A percentile compares a stretch with the other conserved stretches of the same genome.
phyloP scores from a whole-genome alignment of 2,797 vertebrate genomes.

The Cuniculus paca region DNA sequence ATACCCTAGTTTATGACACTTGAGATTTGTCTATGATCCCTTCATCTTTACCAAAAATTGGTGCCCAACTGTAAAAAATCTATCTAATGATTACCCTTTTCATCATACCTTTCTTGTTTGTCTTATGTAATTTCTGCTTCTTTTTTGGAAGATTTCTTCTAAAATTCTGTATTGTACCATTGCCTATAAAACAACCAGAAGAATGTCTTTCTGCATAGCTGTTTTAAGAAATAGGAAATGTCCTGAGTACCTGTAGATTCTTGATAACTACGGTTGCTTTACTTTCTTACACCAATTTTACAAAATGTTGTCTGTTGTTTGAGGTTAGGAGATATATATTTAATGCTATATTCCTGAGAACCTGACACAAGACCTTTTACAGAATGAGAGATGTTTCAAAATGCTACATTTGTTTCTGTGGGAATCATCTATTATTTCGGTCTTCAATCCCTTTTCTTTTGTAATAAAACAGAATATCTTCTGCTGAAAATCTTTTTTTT shows the following conservation, averaged over 20 bases:
- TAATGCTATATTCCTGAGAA: background rate
- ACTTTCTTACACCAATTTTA: background rate
- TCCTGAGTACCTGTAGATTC: background rate
- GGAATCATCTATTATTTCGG: background rate
- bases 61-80: background rate
- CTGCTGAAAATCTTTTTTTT: background rate
- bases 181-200: background rate
- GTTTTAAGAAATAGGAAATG: background rate
- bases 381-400: background rate
- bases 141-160: background rate
- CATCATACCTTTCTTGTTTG: background rate
- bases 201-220: background rate
- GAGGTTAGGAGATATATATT: background rate
- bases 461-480: background rate
- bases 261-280: background rate
- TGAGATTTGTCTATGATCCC: background rate
- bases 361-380: background rate
- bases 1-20: background rate
- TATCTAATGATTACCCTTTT: background rate
- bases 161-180: background rate
- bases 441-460: background rate
- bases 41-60: background rate
- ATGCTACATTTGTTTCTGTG: background rate
- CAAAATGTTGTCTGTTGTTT: background rate
- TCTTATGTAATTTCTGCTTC: background rate